phyloP scores from a whole-genome alignment of 2,113 vertebrate species.

The Patagioenas fasciata region DNA sequence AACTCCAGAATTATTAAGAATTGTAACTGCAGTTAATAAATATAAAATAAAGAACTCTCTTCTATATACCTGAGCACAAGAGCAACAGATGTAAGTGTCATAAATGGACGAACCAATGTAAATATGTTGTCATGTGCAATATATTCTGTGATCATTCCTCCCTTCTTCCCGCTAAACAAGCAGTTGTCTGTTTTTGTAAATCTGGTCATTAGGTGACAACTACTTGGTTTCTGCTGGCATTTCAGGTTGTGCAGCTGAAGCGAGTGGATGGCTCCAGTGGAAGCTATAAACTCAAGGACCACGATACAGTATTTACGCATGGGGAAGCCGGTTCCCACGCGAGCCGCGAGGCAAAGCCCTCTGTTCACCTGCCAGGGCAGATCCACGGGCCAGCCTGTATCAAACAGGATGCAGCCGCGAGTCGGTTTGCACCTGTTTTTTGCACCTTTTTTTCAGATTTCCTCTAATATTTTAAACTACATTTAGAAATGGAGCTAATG shows the following conservation, averaged over 20 bases:
- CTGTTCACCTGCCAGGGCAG: constrained; percentile 16
- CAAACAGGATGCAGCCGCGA: constrained; percentile 43
- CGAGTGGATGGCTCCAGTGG: background rate
- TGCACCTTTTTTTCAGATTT: constrained; percentile 37
- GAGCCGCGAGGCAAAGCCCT: background rate
- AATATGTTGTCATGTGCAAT: background rate
- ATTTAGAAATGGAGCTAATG: background rate
- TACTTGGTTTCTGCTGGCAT: background rate
- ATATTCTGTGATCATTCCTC: background rate
- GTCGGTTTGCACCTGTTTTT: background rate
- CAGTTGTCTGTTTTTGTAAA: background rate
- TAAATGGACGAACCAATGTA: background rate
- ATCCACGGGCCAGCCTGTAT: background rate
- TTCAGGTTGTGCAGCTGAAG: background rate
- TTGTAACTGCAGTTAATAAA: background rate
- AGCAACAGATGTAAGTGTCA: background rate
- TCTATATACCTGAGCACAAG: background rate
- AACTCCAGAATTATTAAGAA: background rate
- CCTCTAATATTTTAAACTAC: constrained; percentile 29
- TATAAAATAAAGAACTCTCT: background rate
- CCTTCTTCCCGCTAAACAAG: background rate
- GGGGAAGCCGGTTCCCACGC: background rate
- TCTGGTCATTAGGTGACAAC: constrained; percentile 19
- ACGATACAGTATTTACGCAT: background rate
- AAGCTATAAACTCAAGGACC: background rate